Evolutionary conservation across 2,113 vertebrate genomes (phyloP).

Genomic region (Toxotes chatareus): DNA sequence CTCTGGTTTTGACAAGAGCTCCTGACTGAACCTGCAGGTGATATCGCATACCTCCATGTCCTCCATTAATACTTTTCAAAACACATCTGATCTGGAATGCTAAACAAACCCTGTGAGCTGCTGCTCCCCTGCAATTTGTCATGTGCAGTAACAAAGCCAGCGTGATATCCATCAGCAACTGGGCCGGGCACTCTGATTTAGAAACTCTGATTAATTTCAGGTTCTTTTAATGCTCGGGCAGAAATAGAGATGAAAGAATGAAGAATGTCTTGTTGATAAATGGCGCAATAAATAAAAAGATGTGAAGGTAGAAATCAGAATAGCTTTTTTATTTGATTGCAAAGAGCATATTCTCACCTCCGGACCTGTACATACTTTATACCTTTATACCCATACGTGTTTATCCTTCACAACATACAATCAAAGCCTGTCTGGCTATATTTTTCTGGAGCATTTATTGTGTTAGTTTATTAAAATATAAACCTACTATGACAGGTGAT

Average conservation of each 20-base stretch:
- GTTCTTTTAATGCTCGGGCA: conserved; percentile 10
- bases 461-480: conserved; percentile 13
- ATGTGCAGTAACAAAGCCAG: conserved; percentile 62
- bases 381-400: neutral
- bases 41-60: conserved; percentile 69
- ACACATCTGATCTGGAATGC: conserved; percentile 78
- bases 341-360: neutral
- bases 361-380: neutral
- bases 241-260: neutral
- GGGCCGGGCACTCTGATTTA: conserved; percentile 12
- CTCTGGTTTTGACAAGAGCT: conserved; percentile 49
- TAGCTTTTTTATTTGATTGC: neutral
- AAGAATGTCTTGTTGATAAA: neutral
- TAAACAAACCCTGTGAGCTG: conserved; percentile 73
- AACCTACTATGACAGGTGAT: conserved; percentile 18
- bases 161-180: conserved; percentile 69
- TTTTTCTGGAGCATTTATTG: conserved; percentile 4
- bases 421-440: conserved; percentile 7
- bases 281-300: neutral
- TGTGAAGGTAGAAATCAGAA: neutral
- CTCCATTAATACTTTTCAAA: conserved; percentile 77
- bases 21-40: conserved; percentile 75
- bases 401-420: conserved; percentile 14
- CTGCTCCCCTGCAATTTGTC: conserved; percentile 70
- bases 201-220: conserved; percentile 40